A percentile compares a stretch with the other conserved stretches of the same genome.
Evolutionary conservation across 2,797 vertebrate genomes (phyloP).

Genomic region (Taeniopygia guttata): DNA sequence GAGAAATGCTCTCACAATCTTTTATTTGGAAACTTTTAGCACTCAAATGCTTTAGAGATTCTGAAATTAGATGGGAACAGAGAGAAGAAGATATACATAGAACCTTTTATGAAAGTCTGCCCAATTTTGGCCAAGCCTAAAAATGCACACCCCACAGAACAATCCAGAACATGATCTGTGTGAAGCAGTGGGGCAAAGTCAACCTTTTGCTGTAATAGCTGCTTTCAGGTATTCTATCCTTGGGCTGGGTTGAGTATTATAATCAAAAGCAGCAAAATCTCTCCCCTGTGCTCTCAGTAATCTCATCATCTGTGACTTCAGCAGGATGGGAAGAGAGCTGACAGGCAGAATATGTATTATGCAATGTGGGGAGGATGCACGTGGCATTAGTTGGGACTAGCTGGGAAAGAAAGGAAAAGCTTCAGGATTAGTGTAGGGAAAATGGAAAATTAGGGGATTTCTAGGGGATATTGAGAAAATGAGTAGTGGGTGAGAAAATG

Average conservation of each 20-base stretch:
- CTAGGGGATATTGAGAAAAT: background rate
- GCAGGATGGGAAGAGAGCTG: background rate
- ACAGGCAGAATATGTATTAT: background rate
- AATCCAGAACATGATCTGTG: background rate
- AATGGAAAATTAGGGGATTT: background rate
- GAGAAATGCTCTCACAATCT: constrained; percentile 33
- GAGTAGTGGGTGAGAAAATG: background rate
- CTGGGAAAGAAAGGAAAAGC: background rate
- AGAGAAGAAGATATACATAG: background rate
- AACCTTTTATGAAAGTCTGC: background rate
- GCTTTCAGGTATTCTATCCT: background rate
- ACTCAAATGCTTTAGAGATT: background rate
- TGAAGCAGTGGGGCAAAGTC: background rate
- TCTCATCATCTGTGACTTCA: background rate
- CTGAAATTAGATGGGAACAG: background rate
- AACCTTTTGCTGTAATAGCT: background rate
- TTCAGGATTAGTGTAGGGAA: background rate
- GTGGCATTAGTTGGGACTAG: background rate
- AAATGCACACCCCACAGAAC: background rate
- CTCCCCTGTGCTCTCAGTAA: background rate
- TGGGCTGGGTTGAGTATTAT: background rate
- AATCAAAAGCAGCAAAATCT: background rate
- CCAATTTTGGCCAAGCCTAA: background rate
- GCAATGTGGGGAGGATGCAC: background rate
- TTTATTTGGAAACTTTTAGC: constrained; percentile 55